A percentile compares a stretch with the other conserved stretches of the same genome.
Evolutionary conservation across 2,888 invertebrate species (phyloP).

Genomic region (Ophion slaviceki): DNA sequence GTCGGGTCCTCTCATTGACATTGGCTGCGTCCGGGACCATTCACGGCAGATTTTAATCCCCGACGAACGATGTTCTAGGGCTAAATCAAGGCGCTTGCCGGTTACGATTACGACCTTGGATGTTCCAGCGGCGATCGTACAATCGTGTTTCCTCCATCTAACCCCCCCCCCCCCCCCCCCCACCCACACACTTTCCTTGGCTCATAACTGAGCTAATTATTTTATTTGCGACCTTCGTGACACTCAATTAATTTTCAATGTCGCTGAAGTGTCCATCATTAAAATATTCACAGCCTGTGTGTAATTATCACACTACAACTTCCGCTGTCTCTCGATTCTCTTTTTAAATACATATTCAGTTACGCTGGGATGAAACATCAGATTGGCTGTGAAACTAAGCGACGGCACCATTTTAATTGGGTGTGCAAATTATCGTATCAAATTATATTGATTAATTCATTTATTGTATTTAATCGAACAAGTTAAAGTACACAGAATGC

Average conservation of each 20-base stretch:
- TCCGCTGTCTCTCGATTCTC: slow-evolving; percentile 6
- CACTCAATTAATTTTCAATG: slow-evolving; percentile 45
- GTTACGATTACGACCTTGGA: slow-evolving; percentile 49
- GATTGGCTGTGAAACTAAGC: not conserved
- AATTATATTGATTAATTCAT: not conserved
- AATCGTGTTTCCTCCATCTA: not conserved
- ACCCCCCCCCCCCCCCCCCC: not conserved
- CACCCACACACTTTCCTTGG: not conserved
- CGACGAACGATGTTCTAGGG: not conserved
- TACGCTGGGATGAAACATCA: not conserved
- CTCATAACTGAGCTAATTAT: slow-evolving; percentile 44
- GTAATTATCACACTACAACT: slow-evolving; percentile 13
- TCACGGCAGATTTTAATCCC: not conserved
- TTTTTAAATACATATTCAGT: slow-evolving; percentile 7
- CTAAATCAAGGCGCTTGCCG: not conserved
- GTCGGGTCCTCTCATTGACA: slow-evolving; percentile 34
- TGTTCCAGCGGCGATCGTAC: slow-evolving; percentile 24
- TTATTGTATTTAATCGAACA: not conserved
- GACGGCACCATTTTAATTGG: not conserved
- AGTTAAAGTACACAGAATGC: not conserved
- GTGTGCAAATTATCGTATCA: not conserved
- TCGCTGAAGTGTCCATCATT: slow-evolving; percentile 29
- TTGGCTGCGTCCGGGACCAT: slow-evolving; percentile 47
- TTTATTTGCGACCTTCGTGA: slow-evolving; percentile 22
- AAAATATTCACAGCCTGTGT: not conserved